phyloP scores from a whole-genome alignment of 2,113 vertebrate species.

The Scomber japonicus region DNA sequence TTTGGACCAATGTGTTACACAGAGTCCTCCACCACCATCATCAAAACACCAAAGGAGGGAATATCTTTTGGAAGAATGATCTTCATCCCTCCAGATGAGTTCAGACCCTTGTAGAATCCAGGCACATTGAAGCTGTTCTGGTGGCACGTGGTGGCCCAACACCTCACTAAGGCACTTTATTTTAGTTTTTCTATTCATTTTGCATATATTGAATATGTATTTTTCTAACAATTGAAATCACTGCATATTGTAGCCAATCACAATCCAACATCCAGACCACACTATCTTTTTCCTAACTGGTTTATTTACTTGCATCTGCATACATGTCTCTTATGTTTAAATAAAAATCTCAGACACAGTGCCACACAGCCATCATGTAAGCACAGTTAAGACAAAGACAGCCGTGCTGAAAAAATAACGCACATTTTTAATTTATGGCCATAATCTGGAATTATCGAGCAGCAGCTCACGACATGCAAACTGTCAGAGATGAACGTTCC shows the following conservation, averaged over 20 bases:
- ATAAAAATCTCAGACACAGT: not conserved
- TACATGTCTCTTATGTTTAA: not conserved
- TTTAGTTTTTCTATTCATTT: too few relatives aligned
- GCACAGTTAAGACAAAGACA: not conserved
- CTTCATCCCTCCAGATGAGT: too few relatives aligned
- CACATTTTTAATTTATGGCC: not conserved
- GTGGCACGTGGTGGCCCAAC: too few relatives aligned
- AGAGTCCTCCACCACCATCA: too few relatives aligned
- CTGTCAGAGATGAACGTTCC: not conserved
- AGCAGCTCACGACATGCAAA: not conserved
- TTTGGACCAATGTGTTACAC: too few relatives aligned
- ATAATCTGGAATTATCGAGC: not conserved
- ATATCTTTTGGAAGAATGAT: too few relatives aligned
- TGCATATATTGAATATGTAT: too few relatives aligned
- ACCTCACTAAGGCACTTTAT: too few relatives aligned
- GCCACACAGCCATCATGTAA: not conserved
- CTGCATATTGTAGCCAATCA: not conserved
- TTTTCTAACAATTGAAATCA: too few relatives aligned
- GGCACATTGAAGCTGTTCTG: too few relatives aligned
- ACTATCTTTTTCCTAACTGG: not conserved
- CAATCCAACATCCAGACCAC: not conserved
- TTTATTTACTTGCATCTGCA: not conserved
- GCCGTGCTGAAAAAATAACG: not conserved
- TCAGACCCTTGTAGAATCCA: too few relatives aligned
- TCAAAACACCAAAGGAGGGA: too few relatives aligned